These are phyloP conservation scores for Xenus cinereus DNA, from an alignment of 2,113 vertebrate species.

Conservation along the genomic window DNA sequence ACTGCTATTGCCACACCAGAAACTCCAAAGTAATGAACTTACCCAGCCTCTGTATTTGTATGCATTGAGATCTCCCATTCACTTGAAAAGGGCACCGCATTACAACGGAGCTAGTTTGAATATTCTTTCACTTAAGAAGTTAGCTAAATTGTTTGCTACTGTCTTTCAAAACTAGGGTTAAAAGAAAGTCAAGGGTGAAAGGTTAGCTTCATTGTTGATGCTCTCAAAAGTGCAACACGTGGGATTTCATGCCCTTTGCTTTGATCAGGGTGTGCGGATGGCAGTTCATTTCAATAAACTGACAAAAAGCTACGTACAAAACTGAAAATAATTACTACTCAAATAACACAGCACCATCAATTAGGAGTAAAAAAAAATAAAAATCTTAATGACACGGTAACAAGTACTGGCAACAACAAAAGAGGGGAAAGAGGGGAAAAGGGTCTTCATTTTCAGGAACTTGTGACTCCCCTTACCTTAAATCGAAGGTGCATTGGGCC, in stretches of 20 bases:
- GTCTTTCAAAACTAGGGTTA: slow-evolving; percentile 55
- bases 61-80: slow-evolving; percentile 33
- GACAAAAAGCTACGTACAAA: not conserved
- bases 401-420: not conserved
- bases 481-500: not conserved
- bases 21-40: slow-evolving; percentile 64
- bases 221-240: slow-evolving; percentile 17
- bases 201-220: slow-evolving; percentile 34
- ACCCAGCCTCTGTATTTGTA: slow-evolving; percentile 24
- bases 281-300: not conserved
- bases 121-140: slow-evolving; percentile 49
- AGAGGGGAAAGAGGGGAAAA: not conserved
- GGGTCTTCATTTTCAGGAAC: not conserved
- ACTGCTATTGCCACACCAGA: not conserved
- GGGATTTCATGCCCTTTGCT: slow-evolving; percentile 30
- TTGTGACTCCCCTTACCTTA: not conserved
- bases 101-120: slow-evolving; percentile 42
- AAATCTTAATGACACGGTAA: not conserved
- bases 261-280: not conserved
- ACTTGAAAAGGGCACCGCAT: slow-evolving; percentile 36
- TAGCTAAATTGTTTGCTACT: slow-evolving; percentile 25
- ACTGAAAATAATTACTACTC: not conserved
- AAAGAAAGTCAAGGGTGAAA: slow-evolving; percentile 54
- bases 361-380: not conserved
- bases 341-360: not conserved